These are phyloP conservation scores for Characodon lateralis DNA, from an alignment of 2,797 vertebrate genomes.

Conservation along the genomic window DNA sequence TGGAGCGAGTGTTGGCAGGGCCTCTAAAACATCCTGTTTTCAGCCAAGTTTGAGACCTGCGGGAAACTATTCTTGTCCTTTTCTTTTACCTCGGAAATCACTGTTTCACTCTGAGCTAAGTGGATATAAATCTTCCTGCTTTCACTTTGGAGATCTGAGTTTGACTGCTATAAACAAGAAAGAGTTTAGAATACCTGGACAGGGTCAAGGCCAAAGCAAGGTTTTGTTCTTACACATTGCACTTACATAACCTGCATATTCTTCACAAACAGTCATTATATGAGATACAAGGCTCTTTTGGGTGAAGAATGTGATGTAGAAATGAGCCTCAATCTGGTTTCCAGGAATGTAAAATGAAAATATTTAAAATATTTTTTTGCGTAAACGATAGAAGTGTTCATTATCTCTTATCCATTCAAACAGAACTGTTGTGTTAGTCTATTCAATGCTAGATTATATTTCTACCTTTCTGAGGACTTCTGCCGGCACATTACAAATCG, in stretches of 20 bases:
- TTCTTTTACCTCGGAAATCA: slow-evolving; percentile 1
- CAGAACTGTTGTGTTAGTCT: neutral
- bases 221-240: neutral
- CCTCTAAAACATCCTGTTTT: slow-evolving; percentile 2
- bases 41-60: slow-evolving; percentile 4
- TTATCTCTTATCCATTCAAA: neutral
- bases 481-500: no score
- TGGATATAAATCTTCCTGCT: slow-evolving; percentile 8
- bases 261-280: neutral
- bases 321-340: neutral
- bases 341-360: neutral
- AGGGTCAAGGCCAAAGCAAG: neutral
- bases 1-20: neutral
- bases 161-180: neutral
- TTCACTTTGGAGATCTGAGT: neutral
- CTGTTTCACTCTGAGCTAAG: slow-evolving; percentile 5
- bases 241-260: neutral
- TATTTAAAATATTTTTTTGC: neutral
- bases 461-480: no score
- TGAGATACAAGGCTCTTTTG: neutral
- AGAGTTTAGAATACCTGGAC: neutral
- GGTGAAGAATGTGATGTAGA: neutral
- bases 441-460: neutral
- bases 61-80: neutral
- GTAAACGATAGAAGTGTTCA: neutral